Base-by-base conservation (phyloP, 2,888 invertebrate species). In the Caenorhabditis sp. region DNA sequence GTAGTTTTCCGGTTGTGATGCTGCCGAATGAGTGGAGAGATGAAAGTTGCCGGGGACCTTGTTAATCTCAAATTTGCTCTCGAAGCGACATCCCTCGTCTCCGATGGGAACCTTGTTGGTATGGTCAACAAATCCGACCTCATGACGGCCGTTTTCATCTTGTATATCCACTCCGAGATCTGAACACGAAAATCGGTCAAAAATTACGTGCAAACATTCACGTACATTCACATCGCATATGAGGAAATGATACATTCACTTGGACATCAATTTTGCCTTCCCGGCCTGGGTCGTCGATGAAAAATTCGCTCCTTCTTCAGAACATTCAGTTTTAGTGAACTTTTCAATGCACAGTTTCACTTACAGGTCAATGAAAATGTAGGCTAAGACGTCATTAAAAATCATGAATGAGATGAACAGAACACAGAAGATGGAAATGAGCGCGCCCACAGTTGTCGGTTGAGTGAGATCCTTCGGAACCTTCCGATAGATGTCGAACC, bases 401-500 rank as follows among this genome's bases (percentile, higher is more conserved):
- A 84, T 79, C 84, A 84, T 84, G 43, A 84, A 78, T 7, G 80
- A 20, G 27, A 84, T 84, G 50, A 84, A 84, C 8, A 72, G 2
- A 20, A 81, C 76, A 39, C 82, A 81, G 6, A 59, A 45, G 8
- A 85, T 82, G 2, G 83, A 86, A 30, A 84, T 83, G 4, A 83
- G 59, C 8, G 84, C 84, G 13, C 84, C 84, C 8, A 71, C 79
- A 2, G 90, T 79, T 1, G 92, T 92, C 0, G 92, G 92, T 85
- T 92, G 92, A 0, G 92, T 92, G 68, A 92, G 89, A 85, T 92
- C 92, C 83, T 92, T 92, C 0, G 92, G 92, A 15, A 92, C 90
- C 85, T 92, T 92, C n/a, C 92, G 90, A 83, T 92, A 92, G 52
- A 92, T 91, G 81, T 92, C 92, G 75, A 92, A 90, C 84, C 92